Evolutionary conservation across 2,888 invertebrate species (phyloP).

Genomic region (Chalcosyrphus nemorum): DNA sequence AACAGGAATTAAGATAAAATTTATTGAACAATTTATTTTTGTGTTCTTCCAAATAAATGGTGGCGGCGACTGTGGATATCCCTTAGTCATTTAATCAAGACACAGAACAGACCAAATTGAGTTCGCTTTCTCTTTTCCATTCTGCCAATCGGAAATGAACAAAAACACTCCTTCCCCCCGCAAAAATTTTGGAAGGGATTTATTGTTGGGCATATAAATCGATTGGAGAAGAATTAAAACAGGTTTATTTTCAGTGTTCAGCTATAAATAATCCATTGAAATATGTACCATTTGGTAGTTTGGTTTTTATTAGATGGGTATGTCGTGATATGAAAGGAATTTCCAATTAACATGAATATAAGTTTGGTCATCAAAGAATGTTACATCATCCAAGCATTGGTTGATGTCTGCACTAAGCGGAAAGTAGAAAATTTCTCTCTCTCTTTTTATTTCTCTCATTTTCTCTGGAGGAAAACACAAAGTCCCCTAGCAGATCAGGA

Average conservation of each 20-base stretch:
- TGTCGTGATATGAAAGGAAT: background rate
- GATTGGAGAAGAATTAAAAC: constrained; percentile 58
- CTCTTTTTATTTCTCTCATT: too few species aligned
- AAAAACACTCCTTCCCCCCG: too few species aligned
- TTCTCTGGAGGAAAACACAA: too few species aligned
- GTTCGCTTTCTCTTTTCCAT: constrained; percentile 17
- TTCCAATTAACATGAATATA: constrained; percentile 17
- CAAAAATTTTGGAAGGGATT: constrained; percentile 6
- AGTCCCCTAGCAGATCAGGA: too few species aligned
- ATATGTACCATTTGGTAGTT: background rate
- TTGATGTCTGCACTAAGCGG: too few species aligned
- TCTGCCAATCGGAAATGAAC: too few species aligned
- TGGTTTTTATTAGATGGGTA: background rate
- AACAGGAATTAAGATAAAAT: constrained; percentile 76
- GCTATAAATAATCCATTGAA: constrained; percentile 32
- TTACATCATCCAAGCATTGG: constrained; percentile 3
- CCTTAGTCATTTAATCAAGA: constrained; percentile 63
- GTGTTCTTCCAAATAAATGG: constrained; percentile 66
- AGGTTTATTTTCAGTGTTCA: constrained; percentile 30
- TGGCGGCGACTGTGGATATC: constrained; percentile 50
- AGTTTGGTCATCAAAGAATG: constrained; percentile 26
- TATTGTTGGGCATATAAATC: constrained; percentile 57
- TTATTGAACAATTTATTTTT: constrained; percentile 76
- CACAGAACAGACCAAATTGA: constrained; percentile 46
- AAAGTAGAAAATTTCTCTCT: too few species aligned